Evolutionary conservation across 2,888 invertebrate species (phyloP).

Genomic region (Cephus pygmeus): DNA sequence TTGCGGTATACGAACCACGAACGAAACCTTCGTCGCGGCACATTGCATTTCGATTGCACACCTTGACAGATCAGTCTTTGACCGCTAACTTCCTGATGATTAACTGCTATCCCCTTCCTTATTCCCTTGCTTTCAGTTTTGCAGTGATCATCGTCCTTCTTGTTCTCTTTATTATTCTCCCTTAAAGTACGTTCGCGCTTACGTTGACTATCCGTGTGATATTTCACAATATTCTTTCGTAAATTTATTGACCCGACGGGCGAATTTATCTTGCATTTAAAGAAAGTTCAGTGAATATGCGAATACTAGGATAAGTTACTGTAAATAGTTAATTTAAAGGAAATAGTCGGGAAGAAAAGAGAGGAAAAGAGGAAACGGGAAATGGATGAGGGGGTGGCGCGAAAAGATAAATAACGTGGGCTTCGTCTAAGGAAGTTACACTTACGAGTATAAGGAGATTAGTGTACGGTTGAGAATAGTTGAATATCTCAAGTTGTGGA

Average conservation of each 20-base stretch:
- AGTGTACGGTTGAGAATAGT: not conserved
- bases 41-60: not conserved
- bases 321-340: slow-evolving; percentile 5
- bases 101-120: not conserved
- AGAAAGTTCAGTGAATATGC: not conserved
- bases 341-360: not conserved
- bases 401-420: not conserved
- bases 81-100: not conserved
- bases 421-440: not conserved
- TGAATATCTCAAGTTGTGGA: not conserved
- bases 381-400: not conserved
- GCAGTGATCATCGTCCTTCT: not conserved
- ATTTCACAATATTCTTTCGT: not conserved
- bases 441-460: not conserved
- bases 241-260: not conserved
- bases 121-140: not conserved
- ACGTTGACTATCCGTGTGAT: not conserved
- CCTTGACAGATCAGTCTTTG: not conserved
- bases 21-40: slow-evolving; percentile 41
- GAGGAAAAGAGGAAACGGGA: not conserved
- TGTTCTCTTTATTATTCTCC: not conserved
- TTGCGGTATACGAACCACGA: slow-evolving; percentile 62
- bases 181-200: not conserved
- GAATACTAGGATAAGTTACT: not conserved
- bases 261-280: not conserved